Base-by-base conservation (phyloP, 2,888 invertebrate genomes). In the Caenorhabditis sp. region DNA sequence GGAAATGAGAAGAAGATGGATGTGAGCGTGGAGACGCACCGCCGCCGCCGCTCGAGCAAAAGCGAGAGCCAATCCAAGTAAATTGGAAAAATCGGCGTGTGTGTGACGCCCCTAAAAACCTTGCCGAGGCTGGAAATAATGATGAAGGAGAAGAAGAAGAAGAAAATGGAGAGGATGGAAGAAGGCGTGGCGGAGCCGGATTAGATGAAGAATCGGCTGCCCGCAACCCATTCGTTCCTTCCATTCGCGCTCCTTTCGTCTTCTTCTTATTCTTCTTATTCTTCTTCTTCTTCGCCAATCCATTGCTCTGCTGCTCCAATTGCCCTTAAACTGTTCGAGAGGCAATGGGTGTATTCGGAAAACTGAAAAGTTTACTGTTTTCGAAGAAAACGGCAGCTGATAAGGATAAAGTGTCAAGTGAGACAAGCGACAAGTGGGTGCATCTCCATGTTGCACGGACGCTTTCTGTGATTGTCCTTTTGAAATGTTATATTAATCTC, bases 81-180 rank as follows among this genome's bases (percentile, higher is more conserved):
- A 62, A 71, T 71, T 71, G 70, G 61, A 61, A 62, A 62, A 71
- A 71, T 70, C 70, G 70, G 55, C 56, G 68, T 24, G 50, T 61
- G 40, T 61, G 47, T 47, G 47, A 47, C 47, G 47, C 47, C 47
- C 47, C 47, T 47, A 47, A 47, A 47, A 47, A 4, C 47, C n/a
- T n/a, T 47, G n/a, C 47, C 18, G 47, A 53, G 55, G 61, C 62
- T 61, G 62, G 62, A 71, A 71, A 62, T 62, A 71, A 71, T 71
- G 70, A 62, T 53, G 26, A 28, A 40, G 70, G 61, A 47, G 47
- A 51, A 22, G 51, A 26, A 71, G 61, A 70, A 47, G 47, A 51
- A 22, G 51, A 26, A 71, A 53, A 61, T 51, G 70, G 60, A n/a
- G 32, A 37, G 18, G 47, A 47, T 40, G 20, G 47, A 47, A 70